phyloP scores from a whole-genome alignment of 2,113 vertebrate genomes.

The Crotalus helleri region DNA sequence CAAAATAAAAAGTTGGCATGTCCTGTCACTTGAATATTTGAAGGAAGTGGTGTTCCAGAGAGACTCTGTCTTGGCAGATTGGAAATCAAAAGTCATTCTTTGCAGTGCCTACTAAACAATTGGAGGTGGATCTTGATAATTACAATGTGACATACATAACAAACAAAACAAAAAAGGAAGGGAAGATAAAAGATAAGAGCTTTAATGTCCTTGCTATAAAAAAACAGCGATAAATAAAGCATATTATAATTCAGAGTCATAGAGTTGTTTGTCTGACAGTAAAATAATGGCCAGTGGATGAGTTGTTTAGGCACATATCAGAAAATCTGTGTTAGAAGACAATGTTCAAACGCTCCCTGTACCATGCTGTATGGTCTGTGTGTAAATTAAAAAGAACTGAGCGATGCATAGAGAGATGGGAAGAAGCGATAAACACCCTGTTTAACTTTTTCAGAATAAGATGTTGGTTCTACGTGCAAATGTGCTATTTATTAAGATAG shows the following conservation, averaged over 20 bases:
- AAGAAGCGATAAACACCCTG: neutral
- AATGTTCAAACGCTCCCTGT: slow-evolving; percentile 14
- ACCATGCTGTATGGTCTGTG: slow-evolving; percentile 15
- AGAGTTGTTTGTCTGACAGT: slow-evolving; percentile 61
- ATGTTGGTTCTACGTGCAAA: neutral
- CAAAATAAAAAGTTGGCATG: neutral
- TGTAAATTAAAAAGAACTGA: slow-evolving; percentile 5
- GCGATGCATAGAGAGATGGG: neutral
- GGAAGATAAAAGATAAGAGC: slow-evolving; percentile 58
- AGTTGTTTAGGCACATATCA: slow-evolving; percentile 58
- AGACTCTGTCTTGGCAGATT: slow-evolving; percentile 25
- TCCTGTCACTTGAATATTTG: neutral
- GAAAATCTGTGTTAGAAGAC: slow-evolving; percentile 61
- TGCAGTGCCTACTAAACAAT: slow-evolving; percentile 37
- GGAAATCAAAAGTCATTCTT: slow-evolving; percentile 38
- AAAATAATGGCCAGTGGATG: slow-evolving; percentile 61
- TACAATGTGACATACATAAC: slow-evolving; percentile 54
- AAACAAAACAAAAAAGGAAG: slow-evolving; percentile 43
- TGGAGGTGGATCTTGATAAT: neutral
- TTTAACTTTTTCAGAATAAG: neutral
- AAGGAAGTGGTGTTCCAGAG: slow-evolving; percentile 28
- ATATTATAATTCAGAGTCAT: slow-evolving; percentile 54
- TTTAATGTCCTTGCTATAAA: slow-evolving; percentile 33
- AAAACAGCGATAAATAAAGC: slow-evolving; percentile 46
- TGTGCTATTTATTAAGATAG: neutral